These are phyloP conservation scores for Steatornis caripensis DNA, from an alignment of 2,113 vertebrate species.

Conservation along the genomic window DNA sequence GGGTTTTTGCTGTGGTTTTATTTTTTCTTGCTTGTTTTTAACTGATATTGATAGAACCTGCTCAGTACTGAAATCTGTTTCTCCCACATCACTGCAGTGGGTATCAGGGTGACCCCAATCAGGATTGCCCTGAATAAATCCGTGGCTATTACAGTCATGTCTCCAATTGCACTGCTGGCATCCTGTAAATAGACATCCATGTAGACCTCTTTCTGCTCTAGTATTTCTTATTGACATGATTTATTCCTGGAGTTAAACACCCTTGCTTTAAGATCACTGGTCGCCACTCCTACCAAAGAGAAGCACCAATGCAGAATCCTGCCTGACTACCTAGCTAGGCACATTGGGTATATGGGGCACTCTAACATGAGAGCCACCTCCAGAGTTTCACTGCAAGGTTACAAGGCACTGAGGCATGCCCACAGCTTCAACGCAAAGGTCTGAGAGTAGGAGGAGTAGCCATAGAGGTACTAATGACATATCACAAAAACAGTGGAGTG, in stretches of 20 bases:
- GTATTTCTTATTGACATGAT: background rate
- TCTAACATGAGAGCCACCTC: background rate
- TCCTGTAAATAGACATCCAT: background rate
- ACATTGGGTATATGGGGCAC: background rate
- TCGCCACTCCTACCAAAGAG: background rate
- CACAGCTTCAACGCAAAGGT: background rate
- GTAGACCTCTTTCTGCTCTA: background rate
- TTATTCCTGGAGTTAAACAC: background rate
- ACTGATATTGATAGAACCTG: background rate
- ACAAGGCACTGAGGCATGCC: background rate
- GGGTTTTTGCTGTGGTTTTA: background rate
- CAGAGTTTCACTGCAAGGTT: background rate
- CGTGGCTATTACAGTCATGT: background rate
- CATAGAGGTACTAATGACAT: background rate
- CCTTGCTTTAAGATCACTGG: background rate
- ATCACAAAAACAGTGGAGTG: background rate
- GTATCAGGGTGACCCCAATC: background rate
- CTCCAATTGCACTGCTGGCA: background rate
- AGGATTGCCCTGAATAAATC: background rate
- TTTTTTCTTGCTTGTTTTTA: background rate
- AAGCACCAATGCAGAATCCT: background rate
- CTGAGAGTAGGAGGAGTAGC: background rate
- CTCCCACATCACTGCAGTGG: background rate
- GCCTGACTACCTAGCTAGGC: fast-evolving
- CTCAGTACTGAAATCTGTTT: background rate